Base-by-base conservation (phyloP, 2,888 invertebrate genomes). In the Lepetodrilus schrolli region DNA sequence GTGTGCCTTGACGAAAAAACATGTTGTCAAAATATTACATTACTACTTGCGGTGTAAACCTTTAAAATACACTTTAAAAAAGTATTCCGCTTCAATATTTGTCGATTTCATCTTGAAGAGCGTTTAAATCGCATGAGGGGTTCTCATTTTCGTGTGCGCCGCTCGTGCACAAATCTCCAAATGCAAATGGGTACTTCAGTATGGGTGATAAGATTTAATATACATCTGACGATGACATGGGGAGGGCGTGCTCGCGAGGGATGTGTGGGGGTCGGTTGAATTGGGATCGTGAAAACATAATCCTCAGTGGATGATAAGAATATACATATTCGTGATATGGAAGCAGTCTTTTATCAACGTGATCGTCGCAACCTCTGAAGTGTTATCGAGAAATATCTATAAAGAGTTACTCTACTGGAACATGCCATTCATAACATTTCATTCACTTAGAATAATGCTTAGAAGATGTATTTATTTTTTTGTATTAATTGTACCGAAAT, bases 21-120 rank as follows among this genome's bases (percentile, higher is more conserved):
- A 17, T 30, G 30, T 58, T 58, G 58, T 58, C 58, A 58, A 58
- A 58, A 58, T 58, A 58, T 58, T 58, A 30, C 34, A 30, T 58
- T 58, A 58, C 58, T 58, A 34, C 58, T 58, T 23, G 30, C 34
- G 10, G 34, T 5, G 58, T 30, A 58, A 58, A 58, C 17, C 58
- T 58, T 30, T 34, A 17, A 58, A 58, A 58, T 34, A 58, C 30
- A 34, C 30, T 58, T 58, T 58, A 58, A 30, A 26, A 34, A 58
- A 58, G 58, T 58, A 30, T 58, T 17, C 30, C 30, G 26, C 58
- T 58, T 43, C n/a, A 58, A 58, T 26, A 58, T 23, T 5, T 30
- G 17, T 17, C 26, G 58, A 58, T 58, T 58, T 30, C 58, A 58
- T 58, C 58, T 58, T 34, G 17, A 34, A 30, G 34, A 58, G 30